phyloP scores from a whole-genome alignment of 2,888 invertebrate genomes.

The Crioceris asparagi region DNA sequence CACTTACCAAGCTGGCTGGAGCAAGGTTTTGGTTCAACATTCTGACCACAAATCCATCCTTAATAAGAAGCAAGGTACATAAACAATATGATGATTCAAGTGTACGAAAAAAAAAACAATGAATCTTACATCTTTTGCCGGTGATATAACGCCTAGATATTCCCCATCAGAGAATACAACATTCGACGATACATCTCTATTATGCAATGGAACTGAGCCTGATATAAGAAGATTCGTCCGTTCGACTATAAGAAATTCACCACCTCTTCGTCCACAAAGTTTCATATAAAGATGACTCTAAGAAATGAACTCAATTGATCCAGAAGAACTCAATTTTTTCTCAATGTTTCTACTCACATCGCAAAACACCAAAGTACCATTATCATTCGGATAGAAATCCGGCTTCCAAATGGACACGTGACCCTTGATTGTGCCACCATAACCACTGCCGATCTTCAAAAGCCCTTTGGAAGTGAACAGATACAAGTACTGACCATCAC shows the following conservation, averaged over 20 bases:
- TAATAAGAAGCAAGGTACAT: conserved; percentile 12
- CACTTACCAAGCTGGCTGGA: conserved; percentile 48
- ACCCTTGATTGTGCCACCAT: conserved; percentile 86
- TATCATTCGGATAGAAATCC: conserved; percentile 70
- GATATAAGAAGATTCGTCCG: conserved; percentile 43
- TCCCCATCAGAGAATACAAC: conserved; percentile 69
- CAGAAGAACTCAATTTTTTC: conserved; percentile 7
- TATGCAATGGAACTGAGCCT: conserved; percentile 37
- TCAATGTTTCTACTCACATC: conserved; percentile 47
- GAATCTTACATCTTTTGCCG: conserved; percentile 61
- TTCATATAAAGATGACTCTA: conserved; percentile 77
- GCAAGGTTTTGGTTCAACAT: conserved; percentile 53
- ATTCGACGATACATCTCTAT: conserved; percentile 41
- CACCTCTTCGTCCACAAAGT: conserved; percentile 41
- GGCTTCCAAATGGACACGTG: conserved; percentile 76
- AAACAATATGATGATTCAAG: neutral
- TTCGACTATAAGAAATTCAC: conserved; percentile 46
- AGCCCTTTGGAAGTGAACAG: conserved; percentile 75
- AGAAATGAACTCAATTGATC: too few relatives aligned
- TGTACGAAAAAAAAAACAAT: conserved; percentile 1
- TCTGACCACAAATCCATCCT: conserved; percentile 74
- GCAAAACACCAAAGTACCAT: conserved; percentile 79
- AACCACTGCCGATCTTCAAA: conserved; percentile 90
- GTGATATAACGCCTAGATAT: conserved; percentile 64
- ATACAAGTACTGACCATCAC: conserved; percentile 86